Percentiles rank a stretch among this genome's conserved stretches.
Evolutionary conservation across 2,797 vertebrate genomes (phyloP).

Genomic region (Leptatherina wallacei): DNA sequence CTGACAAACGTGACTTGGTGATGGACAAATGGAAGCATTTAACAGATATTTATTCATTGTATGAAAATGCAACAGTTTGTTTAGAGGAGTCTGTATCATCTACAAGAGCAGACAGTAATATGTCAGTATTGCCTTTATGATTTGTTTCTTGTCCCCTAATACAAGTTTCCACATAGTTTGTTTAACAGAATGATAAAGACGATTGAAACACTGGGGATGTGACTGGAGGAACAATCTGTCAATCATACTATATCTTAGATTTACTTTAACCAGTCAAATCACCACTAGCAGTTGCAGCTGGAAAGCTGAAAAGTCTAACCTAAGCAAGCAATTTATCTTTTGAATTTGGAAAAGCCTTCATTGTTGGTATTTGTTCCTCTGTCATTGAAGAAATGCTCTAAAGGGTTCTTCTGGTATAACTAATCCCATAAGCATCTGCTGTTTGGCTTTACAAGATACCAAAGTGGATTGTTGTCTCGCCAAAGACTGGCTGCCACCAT

Average conservation of each 20-base stretch:
- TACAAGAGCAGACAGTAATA: neutral
- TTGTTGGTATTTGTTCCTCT: neutral
- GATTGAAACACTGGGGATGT: neutral
- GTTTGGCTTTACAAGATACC: too few relatives aligned
- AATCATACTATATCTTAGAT: neutral
- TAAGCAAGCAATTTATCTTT: neutral
- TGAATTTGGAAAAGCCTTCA: neutral
- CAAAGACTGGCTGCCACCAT: too few relatives aligned
- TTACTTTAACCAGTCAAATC: neutral
- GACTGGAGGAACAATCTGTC: neutral
- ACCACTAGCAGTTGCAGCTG: neutral
- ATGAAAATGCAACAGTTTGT: neutral
- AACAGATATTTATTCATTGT: conserved; percentile 3
- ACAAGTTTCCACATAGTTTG: neutral
- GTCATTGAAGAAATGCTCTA: too few relatives aligned
- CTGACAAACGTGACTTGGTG: neutral
- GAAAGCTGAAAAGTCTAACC: neutral
- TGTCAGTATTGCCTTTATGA: neutral
- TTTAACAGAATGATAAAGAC: neutral
- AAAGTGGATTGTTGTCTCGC: too few relatives aligned
- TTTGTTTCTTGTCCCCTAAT: neutral
- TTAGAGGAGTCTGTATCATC: conserved; percentile 2
- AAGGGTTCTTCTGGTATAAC: too few relatives aligned
- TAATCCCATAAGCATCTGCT: neutral
- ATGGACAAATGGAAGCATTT: neutral